Evolutionary conservation across 2,113 vertebrate genomes (phyloP).

Genomic region (Narcine bancroftii): DNA sequence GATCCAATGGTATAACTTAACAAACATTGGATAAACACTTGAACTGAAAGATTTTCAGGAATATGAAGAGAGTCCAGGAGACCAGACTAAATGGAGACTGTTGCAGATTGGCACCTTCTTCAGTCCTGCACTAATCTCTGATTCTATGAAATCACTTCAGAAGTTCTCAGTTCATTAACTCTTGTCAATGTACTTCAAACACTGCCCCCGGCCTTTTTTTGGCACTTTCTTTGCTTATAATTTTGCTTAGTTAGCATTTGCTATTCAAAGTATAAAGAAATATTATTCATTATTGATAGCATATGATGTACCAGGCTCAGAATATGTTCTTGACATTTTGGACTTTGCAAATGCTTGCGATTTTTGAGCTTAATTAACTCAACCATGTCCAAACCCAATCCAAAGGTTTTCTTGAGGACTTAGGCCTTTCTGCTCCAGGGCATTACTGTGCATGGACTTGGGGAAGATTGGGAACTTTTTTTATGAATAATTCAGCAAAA

Average conservation of each 20-base stretch:
- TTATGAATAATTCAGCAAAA: constrained; percentile 34
- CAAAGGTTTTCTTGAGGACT: constrained; percentile 24
- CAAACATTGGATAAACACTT: not conserved
- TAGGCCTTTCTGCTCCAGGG: constrained; percentile 20
- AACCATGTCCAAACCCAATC: constrained; percentile 24
- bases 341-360: constrained; percentile 6
- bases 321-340: not conserved
- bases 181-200: not conserved
- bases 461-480: constrained; percentile 18
- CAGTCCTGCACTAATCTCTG: not conserved
- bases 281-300: not conserved
- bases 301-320: not conserved
- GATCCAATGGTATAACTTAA: not conserved
- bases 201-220: not conserved
- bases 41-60: not conserved
- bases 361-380: constrained; percentile 26
- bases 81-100: not conserved
- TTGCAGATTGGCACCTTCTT: not conserved
- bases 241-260: not conserved
- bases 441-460: constrained; percentile 4
- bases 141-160: not conserved
- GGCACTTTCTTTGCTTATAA: not conserved
- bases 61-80: not conserved
- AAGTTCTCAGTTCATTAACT: not conserved
- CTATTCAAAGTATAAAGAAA: not conserved